Base-by-base conservation (phyloP, 2,797 vertebrate species). In the Tokudaia tokunoshimensis region DNA sequence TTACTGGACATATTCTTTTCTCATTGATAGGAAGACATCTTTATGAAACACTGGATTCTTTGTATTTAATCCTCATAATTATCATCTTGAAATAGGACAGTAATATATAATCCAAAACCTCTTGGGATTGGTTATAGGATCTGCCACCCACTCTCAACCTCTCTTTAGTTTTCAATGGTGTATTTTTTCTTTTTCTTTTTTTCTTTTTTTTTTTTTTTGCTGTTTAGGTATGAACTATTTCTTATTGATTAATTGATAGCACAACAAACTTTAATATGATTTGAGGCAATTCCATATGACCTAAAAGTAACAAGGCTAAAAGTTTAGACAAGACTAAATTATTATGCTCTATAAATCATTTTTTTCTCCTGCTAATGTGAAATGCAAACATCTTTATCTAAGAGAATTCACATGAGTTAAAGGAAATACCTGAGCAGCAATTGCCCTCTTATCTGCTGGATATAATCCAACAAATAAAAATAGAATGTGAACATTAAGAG, bases 241-340 rank as follows among this genome's bases (percentile, higher is more conserved):
- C 47, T 79, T 87, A 57, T 61, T 79, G 41, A 37, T 65, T 59
- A 67, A 78, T 89, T 41, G 91, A 11, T 70, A 81, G 81, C 22
- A 70, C 80, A 57, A 37, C 6, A 17, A 26, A 26, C 61, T 94
- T 92, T 50, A 90, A 93, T 70, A 29, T 3, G n/a, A 47, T 47
- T 74, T 84, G 57, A 94, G 17, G 82, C 47, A 44, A 59, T 47
- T 92, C 19, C 13, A 20, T 47, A 44, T n/a, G 11, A 94, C 74
- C 72, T 67, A n/a, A 94, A 97, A 96, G 72, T 65, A 89, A 94
- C 20, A 20, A 86, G n/a, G 55, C n/a, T 88, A 72, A 75, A 63
- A 82, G 9, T n/a, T 90, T 92, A 94, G 94, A 15, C 14, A 95
- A 85, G 67, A 41, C 14, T 57, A 57, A 87, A n/a, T 41, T 67